phyloP scores from a whole-genome alignment of 2,113 vertebrate genomes.

The Melanocharis versteri region DNA sequence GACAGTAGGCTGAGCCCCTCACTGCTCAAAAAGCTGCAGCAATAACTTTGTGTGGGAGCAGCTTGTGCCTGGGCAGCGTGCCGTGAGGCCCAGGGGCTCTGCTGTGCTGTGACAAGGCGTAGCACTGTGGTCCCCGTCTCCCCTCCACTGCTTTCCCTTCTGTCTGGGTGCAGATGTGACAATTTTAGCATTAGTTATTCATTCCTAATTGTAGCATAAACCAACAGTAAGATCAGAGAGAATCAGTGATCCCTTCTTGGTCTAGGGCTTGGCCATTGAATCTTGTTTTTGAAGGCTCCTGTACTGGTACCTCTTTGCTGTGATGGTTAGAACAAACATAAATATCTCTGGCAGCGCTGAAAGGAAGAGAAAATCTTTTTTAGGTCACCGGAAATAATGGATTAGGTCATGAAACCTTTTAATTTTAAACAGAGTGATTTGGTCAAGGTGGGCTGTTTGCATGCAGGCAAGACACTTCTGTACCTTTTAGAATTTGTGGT shows the following conservation, averaged over 20 bases:
- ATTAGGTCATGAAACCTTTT: conserved; percentile 39
- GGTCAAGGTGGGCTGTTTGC: conserved; percentile 44
- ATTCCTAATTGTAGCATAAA: not conserved
- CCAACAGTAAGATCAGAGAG: not conserved
- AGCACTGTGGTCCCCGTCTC: not conserved
- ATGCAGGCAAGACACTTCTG: conserved; percentile 48
- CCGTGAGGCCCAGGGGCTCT: not conserved
- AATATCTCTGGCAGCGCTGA: not conserved
- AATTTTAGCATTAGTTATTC: not conserved
- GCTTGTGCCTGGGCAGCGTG: not conserved
- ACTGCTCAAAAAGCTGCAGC: not conserved
- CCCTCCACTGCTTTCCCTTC: not conserved
- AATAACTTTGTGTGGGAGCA: not conserved
- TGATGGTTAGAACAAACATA: not conserved
- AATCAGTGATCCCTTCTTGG: not conserved
- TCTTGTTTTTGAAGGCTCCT: not conserved
- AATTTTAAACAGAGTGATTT: conserved; percentile 63
- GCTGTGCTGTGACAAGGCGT: fast-evolving
- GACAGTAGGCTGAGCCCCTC: not conserved
- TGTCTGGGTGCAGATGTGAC: not conserved
- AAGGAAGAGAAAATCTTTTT: not conserved
- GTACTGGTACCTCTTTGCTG: not conserved
- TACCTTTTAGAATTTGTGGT: conserved; percentile 65
- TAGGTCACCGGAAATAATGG: conserved; percentile 53
- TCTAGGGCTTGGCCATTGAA: not conserved